A percentile compares a stretch with the other conserved stretches of the same genome.
These are phyloP conservation scores for Hylaeus volcanicus DNA, from an alignment of 1,140 invertebrate genomes.

Conservation along the genomic window DNA sequence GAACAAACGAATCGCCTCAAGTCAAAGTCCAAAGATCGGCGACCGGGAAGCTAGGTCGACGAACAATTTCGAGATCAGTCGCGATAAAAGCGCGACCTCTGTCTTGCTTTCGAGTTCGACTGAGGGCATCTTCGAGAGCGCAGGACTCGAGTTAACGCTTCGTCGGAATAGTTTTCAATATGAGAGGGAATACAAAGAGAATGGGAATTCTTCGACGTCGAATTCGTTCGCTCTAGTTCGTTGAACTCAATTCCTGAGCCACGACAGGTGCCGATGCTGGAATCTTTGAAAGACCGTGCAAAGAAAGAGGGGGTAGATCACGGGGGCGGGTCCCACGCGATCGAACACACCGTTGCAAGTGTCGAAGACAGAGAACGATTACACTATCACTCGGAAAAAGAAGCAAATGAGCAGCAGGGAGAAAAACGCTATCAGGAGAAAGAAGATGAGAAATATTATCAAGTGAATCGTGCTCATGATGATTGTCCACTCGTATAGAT, in stretches of 20 bases:
- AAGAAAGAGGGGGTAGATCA: background rate
- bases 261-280: background rate
- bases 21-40: too few species aligned
- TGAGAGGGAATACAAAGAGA: too few species aligned
- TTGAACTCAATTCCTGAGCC: background rate
- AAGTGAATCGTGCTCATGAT: slow-evolving; percentile 31
- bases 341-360: too few species aligned
- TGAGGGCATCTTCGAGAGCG: background rate
- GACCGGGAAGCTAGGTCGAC: background rate
- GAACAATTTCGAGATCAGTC: background rate
- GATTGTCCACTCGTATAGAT: too few species aligned
- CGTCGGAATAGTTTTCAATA: too few species aligned
- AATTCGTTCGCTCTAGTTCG: too few species aligned
- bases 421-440: slow-evolving; percentile 36
- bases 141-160: background rate
- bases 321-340: background rate
- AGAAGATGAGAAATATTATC: slow-evolving; percentile 26
- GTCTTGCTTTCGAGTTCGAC: background rate
- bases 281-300: background rate
- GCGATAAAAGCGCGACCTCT: background rate
- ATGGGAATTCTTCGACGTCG: too few species aligned
- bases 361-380: background rate
- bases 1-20: too few species aligned
- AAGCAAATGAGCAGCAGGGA: slow-evolving; percentile 31
- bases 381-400: slow-evolving; percentile 38